A percentile compares a stretch with the other conserved stretches of the same genome.
phyloP scores from a whole-genome alignment of 2,113 vertebrate species.

The Bufo bufo region DNA sequence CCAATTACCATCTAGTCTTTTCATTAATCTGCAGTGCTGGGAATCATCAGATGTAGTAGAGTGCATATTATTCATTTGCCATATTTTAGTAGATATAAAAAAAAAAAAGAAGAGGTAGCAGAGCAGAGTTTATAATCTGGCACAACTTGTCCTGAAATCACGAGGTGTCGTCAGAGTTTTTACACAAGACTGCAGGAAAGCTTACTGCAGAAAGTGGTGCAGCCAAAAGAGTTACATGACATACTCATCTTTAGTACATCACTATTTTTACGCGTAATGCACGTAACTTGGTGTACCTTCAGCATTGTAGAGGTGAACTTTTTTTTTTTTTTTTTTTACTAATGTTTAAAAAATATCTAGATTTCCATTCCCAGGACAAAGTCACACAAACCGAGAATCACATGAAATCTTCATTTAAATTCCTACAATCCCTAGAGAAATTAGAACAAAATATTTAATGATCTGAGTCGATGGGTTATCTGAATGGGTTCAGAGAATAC shows the following conservation, averaged over 20 bases:
- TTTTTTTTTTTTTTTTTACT: background rate
- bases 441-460: background rate
- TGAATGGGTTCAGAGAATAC: background rate
- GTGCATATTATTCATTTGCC: background rate
- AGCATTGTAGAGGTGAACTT: background rate
- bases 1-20: background rate
- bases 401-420: background rate
- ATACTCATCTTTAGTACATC: background rate
- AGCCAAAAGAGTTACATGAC: background rate
- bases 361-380: background rate
- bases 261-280: background rate
- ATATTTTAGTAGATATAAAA: background rate
- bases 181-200: constrained; percentile 4
- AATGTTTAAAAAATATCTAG: background rate
- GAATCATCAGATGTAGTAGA: background rate
- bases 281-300: background rate
- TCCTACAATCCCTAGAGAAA: background rate
- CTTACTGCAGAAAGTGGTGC: background rate
- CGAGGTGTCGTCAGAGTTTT: background rate
- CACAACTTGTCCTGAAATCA: background rate
- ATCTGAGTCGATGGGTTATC: background rate
- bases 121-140: background rate
- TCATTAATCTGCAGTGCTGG: background rate
- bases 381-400: background rate
- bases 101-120: background rate